Evolutionary conservation across 2,888 invertebrate genomes (phyloP), one percentile per base, ranked within the genome.

Genomic region (Choreutis nemorana): DNA sequence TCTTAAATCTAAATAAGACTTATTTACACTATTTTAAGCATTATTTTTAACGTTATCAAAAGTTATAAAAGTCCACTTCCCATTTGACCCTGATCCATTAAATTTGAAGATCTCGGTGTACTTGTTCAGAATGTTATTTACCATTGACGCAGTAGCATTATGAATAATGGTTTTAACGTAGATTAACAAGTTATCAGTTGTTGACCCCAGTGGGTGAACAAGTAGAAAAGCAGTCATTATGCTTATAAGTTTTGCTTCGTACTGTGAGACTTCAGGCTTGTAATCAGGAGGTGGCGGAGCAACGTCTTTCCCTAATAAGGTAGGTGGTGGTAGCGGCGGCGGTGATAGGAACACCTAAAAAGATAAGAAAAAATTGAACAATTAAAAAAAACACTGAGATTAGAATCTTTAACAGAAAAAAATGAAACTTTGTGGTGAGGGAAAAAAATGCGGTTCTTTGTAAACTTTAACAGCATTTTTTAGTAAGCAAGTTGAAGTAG

Each of bases 231-330:
- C 59, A 4, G 72, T 66, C 13, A 73, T 33, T n/a, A 71, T 49
- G 33, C 68, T 64, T 44, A 72, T 64, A 25, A 73, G 59, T 35
- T 66, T 70, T 3, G 66, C 71, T 31, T 72, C 71, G 4, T 58
- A 50, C 3, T 53, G 47, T 4, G 52, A 42, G 0, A 55, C 44
- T 12, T 53, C 52, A 3, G 55, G 45, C n/a, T n/a, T n/a, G n/a
- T n/a, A n/a, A n/a, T n/a, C n/a, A 14, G 51, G 45, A 0, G 50
- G 50, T 1, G 53, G 54, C 0, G 48, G 51, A 1, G 46, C 44
- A 13, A 46, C 45, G 3, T 36, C 37, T 8, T 34, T 37, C n/a
- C n/a, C n/a, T n/a, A n/a, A n/a, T n/a, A n/a, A n/a, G n/a, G n/a
- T n/a, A n/a, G n/a, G n/a, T 1, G 27, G 18, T 3, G 12, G 13